Conservation (phyloP, 2,113 vertebrate species). For the Chamaetylas fuelleborni region DNA sequence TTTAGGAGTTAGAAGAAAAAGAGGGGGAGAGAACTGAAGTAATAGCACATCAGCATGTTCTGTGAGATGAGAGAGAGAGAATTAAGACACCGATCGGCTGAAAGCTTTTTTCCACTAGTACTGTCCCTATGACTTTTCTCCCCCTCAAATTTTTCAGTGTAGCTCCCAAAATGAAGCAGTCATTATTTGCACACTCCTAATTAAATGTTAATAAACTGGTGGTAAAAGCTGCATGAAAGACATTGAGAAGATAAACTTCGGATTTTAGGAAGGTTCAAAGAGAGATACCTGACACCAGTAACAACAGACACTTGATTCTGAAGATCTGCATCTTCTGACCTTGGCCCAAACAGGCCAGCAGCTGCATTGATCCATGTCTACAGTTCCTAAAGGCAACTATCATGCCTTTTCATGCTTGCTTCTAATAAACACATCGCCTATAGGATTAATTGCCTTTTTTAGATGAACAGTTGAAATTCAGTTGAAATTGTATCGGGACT, state of each 20-base stretch:
- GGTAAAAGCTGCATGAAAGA: background rate
- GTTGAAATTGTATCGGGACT: background rate
- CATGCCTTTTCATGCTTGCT: background rate
- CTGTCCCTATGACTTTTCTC: rapidly evolving
- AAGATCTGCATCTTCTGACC: background rate
- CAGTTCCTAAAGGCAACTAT: background rate
- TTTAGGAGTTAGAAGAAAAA: background rate
- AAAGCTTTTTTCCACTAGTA: background rate
- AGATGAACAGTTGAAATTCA: background rate
- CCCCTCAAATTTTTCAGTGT: background rate
- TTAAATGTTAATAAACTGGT: background rate
- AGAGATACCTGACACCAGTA: background rate
- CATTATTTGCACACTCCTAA: background rate
- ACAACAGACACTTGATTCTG: background rate
- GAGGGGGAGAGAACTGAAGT: background rate
- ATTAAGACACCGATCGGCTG: background rate
- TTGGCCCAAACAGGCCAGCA: background rate
- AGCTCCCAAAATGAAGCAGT: background rate
- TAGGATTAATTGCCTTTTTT: background rate
- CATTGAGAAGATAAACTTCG: background rate
- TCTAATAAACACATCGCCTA: background rate
- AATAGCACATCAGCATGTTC: background rate
- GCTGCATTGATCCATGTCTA: background rate
- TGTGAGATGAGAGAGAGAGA: background rate
- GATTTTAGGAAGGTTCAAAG: background rate